phyloP scores from a whole-genome alignment of 2,888 invertebrate species.

The Dorcus hopei region DNA sequence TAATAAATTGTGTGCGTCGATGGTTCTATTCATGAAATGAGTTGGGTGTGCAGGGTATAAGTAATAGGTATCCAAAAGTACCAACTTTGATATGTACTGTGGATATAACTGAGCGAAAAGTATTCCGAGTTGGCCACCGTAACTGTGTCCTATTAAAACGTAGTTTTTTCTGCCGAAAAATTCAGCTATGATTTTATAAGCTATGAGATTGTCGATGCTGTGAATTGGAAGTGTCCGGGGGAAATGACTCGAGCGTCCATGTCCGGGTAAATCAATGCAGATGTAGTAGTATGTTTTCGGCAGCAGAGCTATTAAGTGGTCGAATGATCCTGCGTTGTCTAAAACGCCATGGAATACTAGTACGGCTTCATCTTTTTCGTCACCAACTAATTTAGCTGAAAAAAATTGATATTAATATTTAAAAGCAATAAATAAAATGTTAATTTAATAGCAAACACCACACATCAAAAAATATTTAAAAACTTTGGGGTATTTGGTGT shows the following conservation, averaged over 20 bases:
- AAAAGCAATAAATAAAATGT: no score
- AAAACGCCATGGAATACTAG: constrained; percentile 58
- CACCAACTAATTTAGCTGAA: constrained; percentile 63
- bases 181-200: constrained; percentile 33
- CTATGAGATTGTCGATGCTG: constrained; percentile 48
- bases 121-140: constrained; percentile 12
- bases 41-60: constrained; percentile 1
- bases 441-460: no score
- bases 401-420: constrained; percentile 13
- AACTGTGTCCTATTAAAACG: constrained; percentile 43
- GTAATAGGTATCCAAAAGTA: constrained; percentile 12
- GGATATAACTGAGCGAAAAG: constrained; percentile 17
- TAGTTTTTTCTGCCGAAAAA: constrained; percentile 39
- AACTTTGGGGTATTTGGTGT: not conserved
- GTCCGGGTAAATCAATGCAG: constrained; percentile 59
- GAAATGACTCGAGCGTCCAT: constrained; percentile 57
- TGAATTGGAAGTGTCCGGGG: constrained; percentile 38
- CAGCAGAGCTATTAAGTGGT: constrained; percentile 55
- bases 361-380: constrained; percentile 53
- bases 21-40: not conserved
- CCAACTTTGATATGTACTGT: constrained; percentile 6
- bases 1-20: not conserved
- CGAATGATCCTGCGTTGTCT: constrained; percentile 60
- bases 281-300: constrained; percentile 50
- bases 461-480: not conserved